These are phyloP conservation scores for Lacanobia wlatinum DNA, from an alignment of 2,888 invertebrate genomes.

Conservation along the genomic window DNA sequence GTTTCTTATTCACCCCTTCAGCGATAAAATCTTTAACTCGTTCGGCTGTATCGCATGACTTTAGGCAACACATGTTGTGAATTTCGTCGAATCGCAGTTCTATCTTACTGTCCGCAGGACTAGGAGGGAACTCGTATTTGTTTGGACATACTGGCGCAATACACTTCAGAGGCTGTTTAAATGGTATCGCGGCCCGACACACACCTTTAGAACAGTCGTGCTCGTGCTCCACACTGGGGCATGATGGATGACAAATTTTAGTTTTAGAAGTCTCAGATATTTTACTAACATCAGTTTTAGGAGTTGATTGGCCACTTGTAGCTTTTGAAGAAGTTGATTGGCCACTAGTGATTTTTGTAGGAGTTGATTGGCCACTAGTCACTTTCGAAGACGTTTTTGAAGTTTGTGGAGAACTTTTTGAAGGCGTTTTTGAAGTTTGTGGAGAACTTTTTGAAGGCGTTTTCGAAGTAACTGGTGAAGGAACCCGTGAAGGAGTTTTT, in stretches of 20 bases:
- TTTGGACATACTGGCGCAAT: constrained; percentile 72
- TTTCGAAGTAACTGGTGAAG: not conserved
- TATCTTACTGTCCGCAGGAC: constrained; percentile 85
- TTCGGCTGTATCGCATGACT: constrained; percentile 82
- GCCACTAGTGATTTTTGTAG: not conserved
- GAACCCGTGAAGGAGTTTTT: not conserved
- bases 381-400: not conserved
- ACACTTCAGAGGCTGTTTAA: constrained; percentile 62
- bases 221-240: constrained; percentile 75
- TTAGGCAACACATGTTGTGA: constrained; percentile 82
- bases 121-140: constrained; percentile 68
- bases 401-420: not conserved
- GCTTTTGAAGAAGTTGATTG: not conserved
- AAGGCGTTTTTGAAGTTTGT: not conserved
- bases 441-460: not conserved
- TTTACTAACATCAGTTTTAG: not conserved
- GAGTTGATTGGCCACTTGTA: not conserved
- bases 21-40: constrained; percentile 84
- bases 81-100: constrained; percentile 80
- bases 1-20: constrained; percentile 73
- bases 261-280: constrained; percentile 67
- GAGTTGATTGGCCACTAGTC: not conserved
- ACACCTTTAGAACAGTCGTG: constrained; percentile 78
- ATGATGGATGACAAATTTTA: constrained; percentile 74
- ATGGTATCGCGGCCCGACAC: constrained; percentile 46